These are phyloP conservation scores for Eugnorisma glareosa DNA, from an alignment of 2,888 invertebrate species.

Conservation along the genomic window DNA sequence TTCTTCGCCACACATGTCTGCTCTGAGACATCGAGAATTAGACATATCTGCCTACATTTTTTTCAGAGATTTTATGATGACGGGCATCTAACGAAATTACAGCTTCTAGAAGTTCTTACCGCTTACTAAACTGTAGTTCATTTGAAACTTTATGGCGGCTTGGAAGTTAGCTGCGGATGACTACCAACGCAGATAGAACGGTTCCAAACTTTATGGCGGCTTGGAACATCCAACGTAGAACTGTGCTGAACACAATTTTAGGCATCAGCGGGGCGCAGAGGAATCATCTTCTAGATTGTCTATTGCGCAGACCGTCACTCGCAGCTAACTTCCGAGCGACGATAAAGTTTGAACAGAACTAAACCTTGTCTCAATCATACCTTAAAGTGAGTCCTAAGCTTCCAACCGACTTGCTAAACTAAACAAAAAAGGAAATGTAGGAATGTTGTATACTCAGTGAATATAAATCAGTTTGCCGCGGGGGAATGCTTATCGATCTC, in stretches of 20 bases:
- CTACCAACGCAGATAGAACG: too few species aligned
- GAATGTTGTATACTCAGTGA: slow-evolving; percentile 53
- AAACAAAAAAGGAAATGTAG: slow-evolving; percentile 58
- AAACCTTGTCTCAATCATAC: slow-evolving; percentile 7
- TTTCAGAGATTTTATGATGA: background rate
- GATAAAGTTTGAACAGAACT: background rate
- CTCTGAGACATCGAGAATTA: background rate
- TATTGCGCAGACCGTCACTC: background rate
- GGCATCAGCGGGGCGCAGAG: too few species aligned
- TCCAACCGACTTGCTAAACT: slow-evolving; percentile 44
- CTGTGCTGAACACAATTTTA: too few species aligned
- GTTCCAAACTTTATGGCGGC: too few species aligned
- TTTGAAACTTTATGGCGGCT: too few species aligned
- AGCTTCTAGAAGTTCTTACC: background rate
- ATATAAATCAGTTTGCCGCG: slow-evolving; percentile 64
- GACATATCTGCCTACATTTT: background rate
- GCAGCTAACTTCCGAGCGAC: background rate
- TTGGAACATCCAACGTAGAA: too few species aligned
- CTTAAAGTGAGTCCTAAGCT: slow-evolving; percentile 9
- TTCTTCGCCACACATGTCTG: background rate
- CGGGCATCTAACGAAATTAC: background rate
- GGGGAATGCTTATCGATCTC: slow-evolving; percentile 46
- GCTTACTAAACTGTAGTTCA: background rate
- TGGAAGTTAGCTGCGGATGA: too few species aligned
- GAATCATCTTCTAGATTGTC: too few species aligned